These are phyloP conservation scores for Apis florea DNA, from an alignment of 1,140 invertebrate genomes.

Conservation along the genomic window DNA sequence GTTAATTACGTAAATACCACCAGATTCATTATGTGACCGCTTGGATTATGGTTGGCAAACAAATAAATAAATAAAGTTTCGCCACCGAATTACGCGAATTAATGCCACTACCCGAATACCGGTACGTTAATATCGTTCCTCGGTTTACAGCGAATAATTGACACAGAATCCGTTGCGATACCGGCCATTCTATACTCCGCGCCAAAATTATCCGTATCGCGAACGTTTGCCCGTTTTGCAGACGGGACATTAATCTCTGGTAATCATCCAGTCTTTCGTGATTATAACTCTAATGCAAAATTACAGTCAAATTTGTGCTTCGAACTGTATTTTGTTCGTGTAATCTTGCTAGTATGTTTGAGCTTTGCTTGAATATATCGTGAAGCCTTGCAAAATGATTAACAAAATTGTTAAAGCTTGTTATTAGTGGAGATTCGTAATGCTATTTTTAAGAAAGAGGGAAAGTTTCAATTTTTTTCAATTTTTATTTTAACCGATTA, in stretches of 20 bases:
- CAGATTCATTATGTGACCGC: conserved; percentile 2
- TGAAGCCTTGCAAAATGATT: no score
- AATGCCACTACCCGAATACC: neutral
- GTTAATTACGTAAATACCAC: conserved; percentile 31
- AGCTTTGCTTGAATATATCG: no score
- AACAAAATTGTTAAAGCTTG: no score
- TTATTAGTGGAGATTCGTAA: no score
- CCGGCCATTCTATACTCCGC: neutral
- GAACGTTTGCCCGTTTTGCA: neutral
- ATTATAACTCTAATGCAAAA: neutral
- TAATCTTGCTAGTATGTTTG: no score
- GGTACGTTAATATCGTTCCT: neutral
- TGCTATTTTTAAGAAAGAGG: no score
- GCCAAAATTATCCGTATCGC: neutral
- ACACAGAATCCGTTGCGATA: neutral
- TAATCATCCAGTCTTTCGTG: neutral
- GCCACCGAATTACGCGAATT: neutral
- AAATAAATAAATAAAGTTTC: conserved; percentile 30
- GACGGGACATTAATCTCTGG: neutral
- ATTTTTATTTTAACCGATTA: no score
- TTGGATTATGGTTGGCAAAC: neutral
- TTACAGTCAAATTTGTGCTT: neutral
- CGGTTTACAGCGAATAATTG: conserved; percentile 23
- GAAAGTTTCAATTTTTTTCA: no score
- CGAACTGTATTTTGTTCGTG: no score